Base-by-base conservation (phyloP, 2,888 invertebrate species). In the Abscondita cerata region DNA sequence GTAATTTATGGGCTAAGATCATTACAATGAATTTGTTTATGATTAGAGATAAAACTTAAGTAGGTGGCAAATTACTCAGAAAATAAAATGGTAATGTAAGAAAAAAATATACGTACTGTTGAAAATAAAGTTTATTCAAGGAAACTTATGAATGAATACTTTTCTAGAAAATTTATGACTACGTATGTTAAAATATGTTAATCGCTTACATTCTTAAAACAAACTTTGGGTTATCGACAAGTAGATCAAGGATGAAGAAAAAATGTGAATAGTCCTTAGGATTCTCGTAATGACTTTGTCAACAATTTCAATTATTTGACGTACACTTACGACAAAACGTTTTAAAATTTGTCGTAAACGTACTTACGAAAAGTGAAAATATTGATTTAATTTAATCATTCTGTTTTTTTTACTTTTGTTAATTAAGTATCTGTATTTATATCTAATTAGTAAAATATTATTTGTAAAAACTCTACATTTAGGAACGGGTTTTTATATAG, bases 41-140 rank as follows among this genome's bases (percentile, higher is more conserved):
- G 52, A 50, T 40, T 25, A 25, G 6, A 25, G 25, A 25, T 25
- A 25, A 25, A 25, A 25, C 25, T 25, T 25, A 25, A 38, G 65
- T 65, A 54, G 65, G 65, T 59, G 65, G 62, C 50, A 59, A 59
- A 60, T 64, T 64, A 57, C 59, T 51, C 41, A 59, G 55, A 53
- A 54, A 51, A 59, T 62, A 53, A 56, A 59, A 59, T 59, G 59
- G 15, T 33, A 34, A 53, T 53, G 59, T 57, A 59, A 56, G 53
- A 18, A 40, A 38, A 34, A 56, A 31, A 20, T 5, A 44, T 18
- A 58, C 11, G 52, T 44, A 15, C 33, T 9, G 19, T 46, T 25
- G 18, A 44, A 46, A 48, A 31, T 19, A 20, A 55, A 15, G 13
- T 15, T 4, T 18, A 36, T 58, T 58, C 51, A 46, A 51, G 46